phyloP scores from a whole-genome alignment of 2,797 vertebrate species.

The Vipera ursinii region DNA sequence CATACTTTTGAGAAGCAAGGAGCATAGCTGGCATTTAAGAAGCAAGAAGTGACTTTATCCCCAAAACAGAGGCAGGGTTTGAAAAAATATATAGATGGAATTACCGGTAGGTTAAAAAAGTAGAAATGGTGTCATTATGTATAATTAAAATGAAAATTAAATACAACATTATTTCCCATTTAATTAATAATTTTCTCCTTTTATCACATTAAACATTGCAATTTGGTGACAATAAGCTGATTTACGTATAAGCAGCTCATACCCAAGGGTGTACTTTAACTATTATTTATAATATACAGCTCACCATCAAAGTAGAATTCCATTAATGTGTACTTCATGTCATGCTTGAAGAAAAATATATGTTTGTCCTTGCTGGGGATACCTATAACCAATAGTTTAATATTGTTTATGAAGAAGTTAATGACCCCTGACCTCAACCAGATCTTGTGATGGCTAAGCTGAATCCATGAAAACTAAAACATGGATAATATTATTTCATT shows the following conservation, averaged over 20 bases:
- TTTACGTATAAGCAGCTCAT: background rate
- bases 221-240: background rate
- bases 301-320: background rate
- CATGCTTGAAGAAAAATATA: background rate
- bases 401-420: background rate
- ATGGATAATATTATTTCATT: slow-evolving; percentile 48
- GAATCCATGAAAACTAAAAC: slow-evolving; percentile 41
- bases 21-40: background rate
- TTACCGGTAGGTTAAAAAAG: background rate
- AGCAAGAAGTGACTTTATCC: background rate
- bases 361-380: background rate
- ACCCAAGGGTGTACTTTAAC: background rate
- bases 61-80: background rate
- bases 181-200: background rate
- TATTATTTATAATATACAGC: background rate
- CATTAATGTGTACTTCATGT: background rate
- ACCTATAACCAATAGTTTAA: background rate
- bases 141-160: background rate
- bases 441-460: slow-evolving; percentile 28
- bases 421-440: background rate
- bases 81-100: background rate
- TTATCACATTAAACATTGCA: background rate
- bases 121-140: background rate
- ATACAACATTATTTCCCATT: background rate
- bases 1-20: background rate